Base-by-base conservation (phyloP, 2,113 vertebrate genomes). In the Neogale vison region DNA sequence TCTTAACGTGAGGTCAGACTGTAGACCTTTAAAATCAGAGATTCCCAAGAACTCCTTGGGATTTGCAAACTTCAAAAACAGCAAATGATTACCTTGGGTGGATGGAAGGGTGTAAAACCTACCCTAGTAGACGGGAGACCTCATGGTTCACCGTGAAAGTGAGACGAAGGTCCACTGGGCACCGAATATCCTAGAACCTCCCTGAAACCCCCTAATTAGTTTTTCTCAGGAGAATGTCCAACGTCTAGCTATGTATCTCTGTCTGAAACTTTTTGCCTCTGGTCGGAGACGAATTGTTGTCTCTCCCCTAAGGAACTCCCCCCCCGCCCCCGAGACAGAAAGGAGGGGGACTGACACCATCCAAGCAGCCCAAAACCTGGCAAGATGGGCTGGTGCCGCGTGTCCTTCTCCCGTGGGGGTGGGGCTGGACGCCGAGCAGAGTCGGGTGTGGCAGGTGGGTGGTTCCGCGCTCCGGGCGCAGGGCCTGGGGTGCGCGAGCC, bases 351-450 rank as follows among this genome's bases (percentile, higher is more conserved):
- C 39, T 11, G 59, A 34, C 12, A 14, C 23, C 69, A 4, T 8
- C 10, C 50, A 42, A 63, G 59, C 8, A 52, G 65, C 65, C 42
- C 42, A 3, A 36, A 72, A 17, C 15, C 17, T 36, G 67, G 36
- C 26, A 0, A 18, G 24, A 8, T 31, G 24, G 7, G 21, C 26
- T 47, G 84, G 24, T 1, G 6, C 23, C 6, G 0, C 5, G 15
- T 2, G 34, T 39, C 36, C n/a, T 59, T 59, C 1, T 4, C 10
- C 0, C 2, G 36, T 42, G 29, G 0, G 2, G 34, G 7, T 9
- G 4, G 29, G 61, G n/a, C 50, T 24, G 23, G 83, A 29, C 3
- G 5, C 24, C 0, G 9, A 4, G 7, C 8, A 31, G 10, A 26
- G 42, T 3, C 0, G 0, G 15, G 50, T 21, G 34, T 31, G 47